Evolutionary conservation across 2,797 vertebrate genomes (phyloP), one percentile per base, ranked within the genome.

Genomic region (Aplochiton taeniatus): DNA sequence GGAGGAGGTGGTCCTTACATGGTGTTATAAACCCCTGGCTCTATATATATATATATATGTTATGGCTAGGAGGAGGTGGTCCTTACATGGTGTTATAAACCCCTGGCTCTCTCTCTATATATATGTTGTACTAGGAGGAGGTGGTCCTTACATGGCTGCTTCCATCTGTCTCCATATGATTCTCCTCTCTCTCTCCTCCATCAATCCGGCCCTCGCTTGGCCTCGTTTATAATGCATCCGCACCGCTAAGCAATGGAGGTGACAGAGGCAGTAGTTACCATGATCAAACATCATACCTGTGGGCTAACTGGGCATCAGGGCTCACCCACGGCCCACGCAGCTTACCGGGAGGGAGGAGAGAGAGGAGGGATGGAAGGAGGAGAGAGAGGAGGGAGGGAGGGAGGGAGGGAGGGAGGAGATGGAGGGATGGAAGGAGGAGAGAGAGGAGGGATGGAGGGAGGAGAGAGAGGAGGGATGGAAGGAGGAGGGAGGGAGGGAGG

Each of bases 251-350:
- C 93, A 94, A 89, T 93, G 87, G 89, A 90, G 86, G 93, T 94
- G 95, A 96, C 94, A 97, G 94, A 94, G 93, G 93, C 93, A 92
- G 93, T 94, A 94, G 94, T 95, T 95, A 95, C 84, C 91, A 94
- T 96, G 95, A 96, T 97, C 95, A 96, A 96, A 95, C 94, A 95
- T 95, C 94, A 93, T 93, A 95, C 93, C 95, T 95, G 82, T 85
- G 93, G 94, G 95, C 95, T 94, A 94, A 93, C 94, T 87, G 92
- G 90, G 93, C 92, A 94, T 95, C 94, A 90, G 92, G 94, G 92
- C 94, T 93, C 94, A 93, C 93, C 93, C 90, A 88, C 93, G 93
- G 88, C 31, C 31, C 31, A 92, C 93, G 92, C 90, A 87, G 81
- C 65, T 90, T 93, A 93, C 90, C 89, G 91, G 91, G 89, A 82